Evolutionary conservation across 2,888 invertebrate species (phyloP).

Genomic region (Sinopyrophorus schimmeli): DNA sequence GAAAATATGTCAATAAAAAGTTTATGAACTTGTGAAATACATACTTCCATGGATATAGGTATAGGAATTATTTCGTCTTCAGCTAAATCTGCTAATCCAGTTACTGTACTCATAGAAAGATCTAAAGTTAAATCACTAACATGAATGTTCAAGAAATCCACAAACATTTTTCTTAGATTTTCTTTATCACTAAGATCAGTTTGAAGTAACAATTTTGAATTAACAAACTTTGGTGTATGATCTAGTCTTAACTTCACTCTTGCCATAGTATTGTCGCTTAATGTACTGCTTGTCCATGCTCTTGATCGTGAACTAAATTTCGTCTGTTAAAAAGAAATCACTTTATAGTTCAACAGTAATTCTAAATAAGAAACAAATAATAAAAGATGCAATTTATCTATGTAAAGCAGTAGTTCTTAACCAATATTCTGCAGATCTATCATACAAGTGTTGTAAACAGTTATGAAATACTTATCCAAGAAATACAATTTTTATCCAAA

Average conservation of each 20-base stretch:
- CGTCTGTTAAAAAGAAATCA: constrained; percentile 64
- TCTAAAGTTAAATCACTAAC: constrained; percentile 68
- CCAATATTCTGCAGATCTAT: too few species aligned
- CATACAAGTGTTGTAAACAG: too few species aligned
- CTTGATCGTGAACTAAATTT: constrained; percentile 82
- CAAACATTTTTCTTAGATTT: constrained; percentile 54
- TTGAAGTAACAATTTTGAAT: constrained; percentile 42
- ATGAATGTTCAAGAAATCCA: constrained; percentile 64
- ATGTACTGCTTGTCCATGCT: constrained; percentile 74
- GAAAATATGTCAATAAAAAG: neutral
- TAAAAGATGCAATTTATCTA: too few species aligned
- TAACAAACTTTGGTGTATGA: constrained; percentile 59
- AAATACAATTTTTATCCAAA: too few species aligned
- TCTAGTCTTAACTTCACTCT: constrained; percentile 66
- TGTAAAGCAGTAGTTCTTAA: too few species aligned
- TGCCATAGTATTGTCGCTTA: constrained; percentile 56
- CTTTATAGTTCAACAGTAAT: neutral
- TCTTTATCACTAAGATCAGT: constrained; percentile 56
- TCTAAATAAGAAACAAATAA: constrained; percentile 5
- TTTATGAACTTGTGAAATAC: too few species aligned
- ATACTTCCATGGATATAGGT: constrained; percentile 82
- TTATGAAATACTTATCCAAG: too few species aligned
- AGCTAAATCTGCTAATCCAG: constrained; percentile 78
- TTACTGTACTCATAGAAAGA: constrained; percentile 79
- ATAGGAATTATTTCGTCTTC: constrained; percentile 85